Percentiles rank a stretch among this genome's conserved stretches.
phyloP scores from a whole-genome alignment of 2,888 invertebrate genomes.

The Drymonia ruficornis region DNA sequence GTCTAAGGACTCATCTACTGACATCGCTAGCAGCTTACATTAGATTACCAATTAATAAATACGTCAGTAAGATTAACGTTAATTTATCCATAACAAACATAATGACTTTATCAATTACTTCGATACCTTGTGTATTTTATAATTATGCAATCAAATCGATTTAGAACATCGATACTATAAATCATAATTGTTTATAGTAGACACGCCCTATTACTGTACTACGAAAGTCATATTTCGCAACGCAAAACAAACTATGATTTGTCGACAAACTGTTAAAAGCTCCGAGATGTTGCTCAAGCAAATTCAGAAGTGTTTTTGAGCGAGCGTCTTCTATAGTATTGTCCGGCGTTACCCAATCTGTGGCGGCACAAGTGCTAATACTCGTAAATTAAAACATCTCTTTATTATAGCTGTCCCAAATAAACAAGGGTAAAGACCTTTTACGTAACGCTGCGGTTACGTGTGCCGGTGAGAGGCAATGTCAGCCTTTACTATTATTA shows the following conservation, averaged over 20 bases:
- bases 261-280: conserved; percentile 54
- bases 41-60: conserved; percentile 13
- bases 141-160: conserved; percentile 8
- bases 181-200: conserved; percentile 17
- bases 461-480: conserved; percentile 81
- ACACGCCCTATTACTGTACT: conserved; percentile 20
- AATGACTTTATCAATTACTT: conserved; percentile 8
- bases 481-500: conserved; percentile 74
- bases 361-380: conserved; percentile 64
- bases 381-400: conserved; percentile 75
- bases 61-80: conserved; percentile 15
- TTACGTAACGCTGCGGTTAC: conserved; percentile 77
- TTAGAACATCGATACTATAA: conserved; percentile 9
- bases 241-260: conserved; percentile 41
- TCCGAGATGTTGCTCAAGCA: conserved; percentile 53
- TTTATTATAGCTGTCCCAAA: conserved; percentile 76
- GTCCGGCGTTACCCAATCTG: conserved; percentile 58
- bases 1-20: not conserved
- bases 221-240: conserved; percentile 46
- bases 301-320: conserved; percentile 60
- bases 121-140: not conserved
- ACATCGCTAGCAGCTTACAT: not conserved
- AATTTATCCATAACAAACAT: conserved; percentile 14
- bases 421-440: conserved; percentile 83
- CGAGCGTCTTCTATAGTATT: conserved; percentile 42